Base-by-base conservation (phyloP, 2,888 invertebrate species). In the Dexiosoma caninum region DNA sequence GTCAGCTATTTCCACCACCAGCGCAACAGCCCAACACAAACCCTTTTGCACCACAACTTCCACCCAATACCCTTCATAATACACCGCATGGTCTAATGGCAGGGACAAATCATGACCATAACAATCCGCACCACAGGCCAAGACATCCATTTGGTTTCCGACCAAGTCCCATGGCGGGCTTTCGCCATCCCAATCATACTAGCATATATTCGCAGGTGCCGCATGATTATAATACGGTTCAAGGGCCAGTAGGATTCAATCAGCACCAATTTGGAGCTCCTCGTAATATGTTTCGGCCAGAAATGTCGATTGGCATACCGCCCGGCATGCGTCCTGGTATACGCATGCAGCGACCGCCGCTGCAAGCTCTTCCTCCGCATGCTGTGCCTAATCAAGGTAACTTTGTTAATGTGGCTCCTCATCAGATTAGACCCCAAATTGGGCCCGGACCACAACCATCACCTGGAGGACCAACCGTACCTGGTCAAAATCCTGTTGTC, bases 291-390 rank as follows among this genome's bases (percentile, higher is more conserved):
- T 87, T 84, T 80, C 84, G 86, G 30, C 86, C 85, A 12, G 86
- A 87, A 46, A 79, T 67, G 8, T 74, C 71, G 72, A 84, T 57
- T 66, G 69, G 74, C 5, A 14, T 69, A 21, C 71, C 76, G 4
- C 78, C 75, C 9, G 84, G 85, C 21, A 85, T 87, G 83, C 85
- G 86, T 19, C 85, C 85, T 16, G 92, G 92, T 83, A 83, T 86
- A 57, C 87, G 89, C 42, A 91, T 92, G 53, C 93, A 93, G 82
- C 91, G 91, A 19, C 92, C 92, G 1, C 91, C 91, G 9, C 32
- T 83, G 30, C 82, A 83, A 78, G 59, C 77, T 44, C 40, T 83
- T 55, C 82, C 82, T 7, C 83, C 78, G 23, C 84, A 82, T 37
- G 83, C 82, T 9, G 84, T 85, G 77, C 78, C 84, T 30, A 72